phyloP scores from a whole-genome alignment of 2,113 vertebrate genomes.

The Oreotragus oreotragus region DNA sequence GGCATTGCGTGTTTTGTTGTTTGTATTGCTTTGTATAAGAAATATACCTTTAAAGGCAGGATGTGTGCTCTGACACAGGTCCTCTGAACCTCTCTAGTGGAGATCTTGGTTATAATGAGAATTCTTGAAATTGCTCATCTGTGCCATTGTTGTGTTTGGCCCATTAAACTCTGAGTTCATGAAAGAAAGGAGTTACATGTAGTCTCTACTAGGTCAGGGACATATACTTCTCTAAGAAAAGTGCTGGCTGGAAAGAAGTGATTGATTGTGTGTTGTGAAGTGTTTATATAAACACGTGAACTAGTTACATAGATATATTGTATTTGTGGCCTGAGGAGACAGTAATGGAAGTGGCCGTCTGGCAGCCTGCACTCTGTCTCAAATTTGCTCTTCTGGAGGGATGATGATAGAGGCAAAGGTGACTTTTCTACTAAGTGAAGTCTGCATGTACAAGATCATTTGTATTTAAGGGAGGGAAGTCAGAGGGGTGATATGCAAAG shows the following conservation, averaged over 20 bases:
- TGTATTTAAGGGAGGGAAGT: background rate
- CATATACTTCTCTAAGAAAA: slow-evolving; percentile 34
- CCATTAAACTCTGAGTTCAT: slow-evolving; percentile 64
- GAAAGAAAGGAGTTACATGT: slow-evolving; percentile 58
- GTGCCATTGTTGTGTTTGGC: slow-evolving; percentile 61
- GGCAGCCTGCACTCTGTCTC: background rate
- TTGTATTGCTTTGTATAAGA: slow-evolving; percentile 28
- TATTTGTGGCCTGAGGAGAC: background rate
- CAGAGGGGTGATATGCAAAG: background rate
- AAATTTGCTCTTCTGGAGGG: background rate
- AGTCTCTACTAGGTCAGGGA: slow-evolving; percentile 41
- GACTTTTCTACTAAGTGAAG: slow-evolving; percentile 1
- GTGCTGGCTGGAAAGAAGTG: slow-evolving; percentile 51
- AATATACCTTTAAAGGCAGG: background rate
- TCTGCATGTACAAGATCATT: background rate
- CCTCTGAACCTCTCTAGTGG: slow-evolving; percentile 20
- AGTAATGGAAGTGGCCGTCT: slow-evolving; percentile 23
- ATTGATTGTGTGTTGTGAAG: slow-evolving; percentile 63
- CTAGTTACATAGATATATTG: slow-evolving; percentile 44
- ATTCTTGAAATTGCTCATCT: slow-evolving; percentile 52
- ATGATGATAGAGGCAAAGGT: background rate
- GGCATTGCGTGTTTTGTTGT: background rate
- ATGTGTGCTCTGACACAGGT: background rate
- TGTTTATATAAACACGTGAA: slow-evolving; percentile 56
- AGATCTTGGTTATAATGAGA: slow-evolving; percentile 59